Evolutionary conservation across 2,797 vertebrate genomes (phyloP).

Genomic region (Sparus aurata): DNA sequence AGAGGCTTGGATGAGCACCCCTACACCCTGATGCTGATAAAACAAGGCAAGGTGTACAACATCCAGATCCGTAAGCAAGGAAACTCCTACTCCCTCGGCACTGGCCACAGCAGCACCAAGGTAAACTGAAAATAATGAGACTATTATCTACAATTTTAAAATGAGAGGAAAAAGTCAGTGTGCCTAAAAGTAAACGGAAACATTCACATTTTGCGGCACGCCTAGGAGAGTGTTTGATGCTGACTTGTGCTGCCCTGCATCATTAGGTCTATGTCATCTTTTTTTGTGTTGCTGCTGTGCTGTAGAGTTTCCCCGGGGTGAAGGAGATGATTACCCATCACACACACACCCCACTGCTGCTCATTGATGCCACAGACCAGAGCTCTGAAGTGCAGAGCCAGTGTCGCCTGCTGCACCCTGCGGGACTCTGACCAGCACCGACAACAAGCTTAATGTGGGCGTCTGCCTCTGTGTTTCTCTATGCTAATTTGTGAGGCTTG

Average conservation of each 20-base stretch:
- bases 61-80: conserved; percentile 87
- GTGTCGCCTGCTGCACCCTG: conserved; percentile 86
- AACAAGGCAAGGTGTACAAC: conserved; percentile 92
- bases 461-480: conserved; percentile 1
- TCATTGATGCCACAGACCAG: conserved; percentile 88
- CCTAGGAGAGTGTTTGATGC: conserved; percentile 46
- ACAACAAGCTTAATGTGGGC: conserved; percentile 18
- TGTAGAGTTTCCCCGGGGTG: conserved; percentile 89
- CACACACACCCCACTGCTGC: conserved; percentile 86
- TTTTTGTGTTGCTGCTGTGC: conserved; percentile 59
- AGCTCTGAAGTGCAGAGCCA: conserved; percentile 80
- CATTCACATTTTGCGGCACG: conserved; percentile 46
- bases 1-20: conserved; percentile 85
- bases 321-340: conserved; percentile 89
- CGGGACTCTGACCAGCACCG: conserved; percentile 63
- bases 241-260: conserved; percentile 51
- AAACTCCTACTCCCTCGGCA: conserved; percentile 85
- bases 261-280: conserved; percentile 67
- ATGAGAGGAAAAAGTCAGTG: conserved; percentile 11
- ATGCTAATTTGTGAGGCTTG: conserved; percentile 24
- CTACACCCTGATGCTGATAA: conserved; percentile 93
- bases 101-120: conserved; percentile 84
- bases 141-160: not conserved
- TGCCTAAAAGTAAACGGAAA: conserved; percentile 38
- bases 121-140: conserved; percentile 73